These are phyloP conservation scores for Lonchura striata DNA, from an alignment of 2,113 vertebrate species.

Conservation along the genomic window DNA sequence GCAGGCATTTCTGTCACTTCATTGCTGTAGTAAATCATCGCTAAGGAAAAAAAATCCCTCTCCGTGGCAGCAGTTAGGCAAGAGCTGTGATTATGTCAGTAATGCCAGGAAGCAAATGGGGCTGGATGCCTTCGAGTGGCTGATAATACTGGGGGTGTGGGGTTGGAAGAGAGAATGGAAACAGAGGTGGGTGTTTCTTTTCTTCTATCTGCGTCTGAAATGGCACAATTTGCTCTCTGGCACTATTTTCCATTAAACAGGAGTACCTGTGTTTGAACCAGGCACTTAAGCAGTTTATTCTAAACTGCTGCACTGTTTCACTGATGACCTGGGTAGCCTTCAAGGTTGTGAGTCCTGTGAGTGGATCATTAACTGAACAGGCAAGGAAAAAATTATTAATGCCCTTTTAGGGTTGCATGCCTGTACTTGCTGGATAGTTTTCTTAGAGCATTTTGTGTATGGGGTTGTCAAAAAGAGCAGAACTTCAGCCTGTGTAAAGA, in stretches of 20 bases:
- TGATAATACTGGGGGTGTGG: not conserved
- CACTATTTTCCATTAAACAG: conserved; percentile 51
- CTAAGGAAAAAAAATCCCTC: not conserved
- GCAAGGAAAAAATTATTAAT: conserved; percentile 44
- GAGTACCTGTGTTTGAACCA: conserved; percentile 10
- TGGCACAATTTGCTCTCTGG: not conserved
- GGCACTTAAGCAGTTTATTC: not conserved
- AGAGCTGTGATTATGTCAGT: conserved; percentile 1
- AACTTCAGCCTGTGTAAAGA: not conserved
- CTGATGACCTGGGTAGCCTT: not conserved
- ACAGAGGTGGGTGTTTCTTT: not conserved
- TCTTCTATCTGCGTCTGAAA: not conserved
- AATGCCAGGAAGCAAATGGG: conserved; percentile 16
- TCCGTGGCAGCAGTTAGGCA: conserved; percentile 14
- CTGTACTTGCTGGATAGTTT: not conserved
- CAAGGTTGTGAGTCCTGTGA: not conserved
- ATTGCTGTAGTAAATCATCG: conserved; percentile 15
- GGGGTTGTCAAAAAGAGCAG: not conserved
- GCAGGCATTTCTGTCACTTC: conserved; percentile 39
- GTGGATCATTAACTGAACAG: conserved; percentile 69
- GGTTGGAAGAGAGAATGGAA: not conserved
- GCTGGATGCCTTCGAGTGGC: not conserved
- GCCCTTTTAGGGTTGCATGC: not conserved
- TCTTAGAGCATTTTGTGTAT: not conserved
- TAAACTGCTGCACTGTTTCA: not conserved